phyloP scores from a whole-genome alignment of 2,797 vertebrate genomes.

The Cuculus canorus region DNA sequence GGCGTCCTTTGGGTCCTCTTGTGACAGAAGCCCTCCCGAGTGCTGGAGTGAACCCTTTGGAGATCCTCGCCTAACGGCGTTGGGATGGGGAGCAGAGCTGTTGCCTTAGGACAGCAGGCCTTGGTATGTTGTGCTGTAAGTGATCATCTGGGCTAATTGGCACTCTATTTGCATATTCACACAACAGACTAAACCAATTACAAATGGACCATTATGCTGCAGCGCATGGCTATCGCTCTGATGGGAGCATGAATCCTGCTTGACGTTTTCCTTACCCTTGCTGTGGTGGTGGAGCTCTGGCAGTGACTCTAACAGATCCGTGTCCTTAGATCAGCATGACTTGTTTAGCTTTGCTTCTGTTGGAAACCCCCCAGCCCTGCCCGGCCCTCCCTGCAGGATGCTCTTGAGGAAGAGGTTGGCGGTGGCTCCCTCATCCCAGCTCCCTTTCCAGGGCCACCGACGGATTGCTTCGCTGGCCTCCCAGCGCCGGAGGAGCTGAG shows the following conservation, averaged over 20 bases:
- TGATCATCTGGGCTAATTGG: not conserved
- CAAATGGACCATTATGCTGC: too few species aligned
- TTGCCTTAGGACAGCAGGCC: not conserved
- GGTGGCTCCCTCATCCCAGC: too few species aligned
- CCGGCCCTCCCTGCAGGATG: too few species aligned
- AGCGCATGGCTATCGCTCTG: too few species aligned
- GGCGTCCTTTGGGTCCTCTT: not conserved
- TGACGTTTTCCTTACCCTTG: too few species aligned
- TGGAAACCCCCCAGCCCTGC: too few species aligned
- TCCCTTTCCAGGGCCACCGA: not conserved
- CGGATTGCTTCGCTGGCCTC: accelerated
- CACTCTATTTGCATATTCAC: not conserved
- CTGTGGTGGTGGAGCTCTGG: too few species aligned
- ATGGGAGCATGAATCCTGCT: too few species aligned
- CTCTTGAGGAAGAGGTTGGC: too few species aligned
- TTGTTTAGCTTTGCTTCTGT: too few species aligned
- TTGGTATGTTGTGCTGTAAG: not conserved
- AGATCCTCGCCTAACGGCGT: accelerated
- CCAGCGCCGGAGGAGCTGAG: not conserved
- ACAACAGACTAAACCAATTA: not conserved
- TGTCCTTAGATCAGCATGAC: too few species aligned
- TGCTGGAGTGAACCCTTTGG: not conserved
- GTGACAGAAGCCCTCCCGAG: not conserved
- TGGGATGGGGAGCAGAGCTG: not conserved
- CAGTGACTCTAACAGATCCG: too few species aligned